Base-by-base conservation (phyloP, 2,888 invertebrate genomes). In the Alcis repandata region DNA sequence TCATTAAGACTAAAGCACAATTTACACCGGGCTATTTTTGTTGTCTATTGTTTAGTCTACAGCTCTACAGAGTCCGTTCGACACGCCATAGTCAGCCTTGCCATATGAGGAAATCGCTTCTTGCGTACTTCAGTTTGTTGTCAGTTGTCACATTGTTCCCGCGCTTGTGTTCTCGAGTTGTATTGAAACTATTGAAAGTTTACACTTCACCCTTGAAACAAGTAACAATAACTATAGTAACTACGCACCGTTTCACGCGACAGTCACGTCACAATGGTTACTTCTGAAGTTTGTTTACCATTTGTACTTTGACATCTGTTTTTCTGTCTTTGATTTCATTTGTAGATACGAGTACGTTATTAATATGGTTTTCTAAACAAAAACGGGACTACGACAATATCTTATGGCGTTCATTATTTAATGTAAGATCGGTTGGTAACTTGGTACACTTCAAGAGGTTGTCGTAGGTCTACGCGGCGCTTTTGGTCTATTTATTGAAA, bases 91-190 rank as follows among this genome's bases (percentile, higher is more conserved):
- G 32, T n/a, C 38, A 13, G 40, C 19, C 51, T 56, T 36, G 43
- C 63, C 63, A 48, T 58, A 58, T 40, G 52, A 11, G 52, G 58
- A 53, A 36, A 46, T 32, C 38, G 27, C 27, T 27, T 27, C 27
- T 27, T 27, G 6, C 27, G 2, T 27, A n/a, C n/a, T n/a, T 15
- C 20, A 17, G 41, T 41, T 41, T 22, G 9, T 11, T 36, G 40
- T 53, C 46, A 59, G 60, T 65, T 60, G 52, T 52, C 56, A 57
- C 41, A 65, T 60, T 65, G 65, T 60, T 65, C 59, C n/a, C 40
- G 57, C 51, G 52, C 49, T 22, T 32, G 22, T 17, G 36, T 43
- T 22, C 19, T 59, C 32, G 20, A 17, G 9, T 45, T 58, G 46
- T 56, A 40, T 43, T 51, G 45, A 20, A 51, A 51, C 36, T 57